Percentiles rank a stretch among this genome's conserved stretches.
These are phyloP conservation scores for Pundamilia nyererei DNA, from an alignment of 2,113 vertebrate species.

Conservation along the genomic window DNA sequence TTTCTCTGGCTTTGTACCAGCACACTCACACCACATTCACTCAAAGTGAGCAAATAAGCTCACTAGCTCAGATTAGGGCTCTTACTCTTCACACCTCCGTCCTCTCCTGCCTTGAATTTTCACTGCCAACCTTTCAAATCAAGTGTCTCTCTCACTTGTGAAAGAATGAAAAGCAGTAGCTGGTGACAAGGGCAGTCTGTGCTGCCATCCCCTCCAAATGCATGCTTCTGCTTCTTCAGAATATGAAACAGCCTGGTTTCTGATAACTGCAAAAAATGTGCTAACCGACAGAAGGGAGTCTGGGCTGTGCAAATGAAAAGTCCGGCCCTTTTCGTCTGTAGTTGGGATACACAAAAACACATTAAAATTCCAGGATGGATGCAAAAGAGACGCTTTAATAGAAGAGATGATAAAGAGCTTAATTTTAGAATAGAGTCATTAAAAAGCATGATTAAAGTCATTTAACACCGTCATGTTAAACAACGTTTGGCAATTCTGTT, in stretches of 20 bases:
- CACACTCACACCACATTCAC: not conserved
- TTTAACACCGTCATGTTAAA: not conserved
- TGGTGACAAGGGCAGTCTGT: conserved; percentile 37
- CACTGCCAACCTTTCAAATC: not conserved
- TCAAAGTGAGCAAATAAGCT: not conserved
- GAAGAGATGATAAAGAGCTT: not conserved
- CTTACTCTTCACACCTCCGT: not conserved
- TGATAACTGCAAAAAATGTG: not conserved
- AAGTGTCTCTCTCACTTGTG: not conserved
- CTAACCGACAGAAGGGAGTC: not conserved
- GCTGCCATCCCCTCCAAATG: not conserved
- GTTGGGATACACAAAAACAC: not conserved
- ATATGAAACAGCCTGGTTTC: conserved; percentile 6
- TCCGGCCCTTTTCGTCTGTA: not conserved
- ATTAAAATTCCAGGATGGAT: not conserved
- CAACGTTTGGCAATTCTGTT: not conserved
- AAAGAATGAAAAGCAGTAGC: conserved; percentile 6
- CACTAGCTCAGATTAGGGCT: not conserved
- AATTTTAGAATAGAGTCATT: not conserved
- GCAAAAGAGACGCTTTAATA: not conserved
- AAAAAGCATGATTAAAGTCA: not conserved
- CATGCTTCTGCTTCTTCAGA: conserved; percentile 7
- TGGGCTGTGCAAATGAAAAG: not conserved
- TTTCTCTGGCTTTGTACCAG: not conserved
- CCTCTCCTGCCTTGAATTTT: not conserved